These are phyloP conservation scores for Melanotaenia trifasciata DNA, from an alignment of 2,797 vertebrate species.

Conservation along the genomic window DNA sequence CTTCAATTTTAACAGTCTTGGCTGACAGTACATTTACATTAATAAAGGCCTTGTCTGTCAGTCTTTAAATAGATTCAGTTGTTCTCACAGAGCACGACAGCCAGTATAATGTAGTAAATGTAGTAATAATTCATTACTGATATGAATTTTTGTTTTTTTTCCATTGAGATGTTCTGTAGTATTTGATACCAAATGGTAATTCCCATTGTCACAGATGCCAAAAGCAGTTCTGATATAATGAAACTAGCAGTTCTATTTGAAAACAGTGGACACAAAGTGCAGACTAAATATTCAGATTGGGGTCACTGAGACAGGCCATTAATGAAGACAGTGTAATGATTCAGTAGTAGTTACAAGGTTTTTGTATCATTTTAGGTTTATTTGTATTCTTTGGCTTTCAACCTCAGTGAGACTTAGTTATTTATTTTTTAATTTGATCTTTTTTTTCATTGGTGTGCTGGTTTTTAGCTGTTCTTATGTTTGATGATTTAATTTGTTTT, in stretches of 20 bases:
- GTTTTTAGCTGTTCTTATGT: no score
- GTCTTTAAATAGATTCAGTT: constrained; percentile 29
- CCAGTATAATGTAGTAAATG: constrained; percentile 1
- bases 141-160: not conserved
- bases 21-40: constrained; percentile 38
- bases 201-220: not conserved
- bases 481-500: no score
- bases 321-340: not conserved
- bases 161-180: not conserved
- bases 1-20: constrained; percentile 19
- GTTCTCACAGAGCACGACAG: constrained; percentile 8
- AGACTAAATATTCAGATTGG: not conserved
- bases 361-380: no score
- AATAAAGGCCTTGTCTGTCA: constrained; percentile 23
- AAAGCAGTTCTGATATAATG: no score
- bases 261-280: not conserved
- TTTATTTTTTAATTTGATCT: no score
- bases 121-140: not conserved
- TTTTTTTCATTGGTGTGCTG: no score
- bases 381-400: no score
- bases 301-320: not conserved
- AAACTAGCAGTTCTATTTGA: not conserved
- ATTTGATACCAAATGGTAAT: not conserved
- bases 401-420: no score
- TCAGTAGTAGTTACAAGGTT: not conserved